Percentiles rank a stretch among this genome's conserved stretches.
phyloP scores from a whole-genome alignment of 2,797 vertebrate species.

The Stomatorhinus walkeri region DNA sequence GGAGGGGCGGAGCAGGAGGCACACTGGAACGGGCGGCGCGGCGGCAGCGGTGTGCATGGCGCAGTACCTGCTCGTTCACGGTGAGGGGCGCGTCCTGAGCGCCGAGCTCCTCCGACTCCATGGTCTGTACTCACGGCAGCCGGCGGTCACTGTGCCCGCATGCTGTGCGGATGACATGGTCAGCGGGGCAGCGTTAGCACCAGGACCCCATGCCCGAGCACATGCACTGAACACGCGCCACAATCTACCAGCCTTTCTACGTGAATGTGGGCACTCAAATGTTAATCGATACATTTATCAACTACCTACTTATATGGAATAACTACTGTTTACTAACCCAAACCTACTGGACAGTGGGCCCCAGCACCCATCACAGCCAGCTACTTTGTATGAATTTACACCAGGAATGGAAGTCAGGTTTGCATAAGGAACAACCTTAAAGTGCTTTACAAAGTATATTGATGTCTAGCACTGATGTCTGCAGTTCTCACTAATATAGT shows the following conservation, averaged over 20 bases:
- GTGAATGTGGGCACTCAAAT: background rate
- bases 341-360: background rate
- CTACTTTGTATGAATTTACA: background rate
- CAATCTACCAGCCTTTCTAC: background rate
- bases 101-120: conserved; percentile 75
- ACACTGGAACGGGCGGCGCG: background rate
- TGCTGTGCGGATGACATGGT: conserved; percentile 47
- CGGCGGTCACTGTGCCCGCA: conserved; percentile 54
- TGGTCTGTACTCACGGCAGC: conserved; percentile 51
- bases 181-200: too few species aligned
- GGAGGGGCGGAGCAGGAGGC: background rate
- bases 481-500: background rate
- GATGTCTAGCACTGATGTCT: background rate
- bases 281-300: background rate
- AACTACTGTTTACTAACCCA: background rate
- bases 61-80: conserved; percentile 85
- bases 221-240: background rate
- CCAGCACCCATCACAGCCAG: background rate
- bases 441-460: background rate
- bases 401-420: background rate
- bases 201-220: background rate
- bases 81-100: conserved; percentile 74
- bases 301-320: background rate
- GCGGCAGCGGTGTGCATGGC: background rate
- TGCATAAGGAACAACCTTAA: background rate